Evolutionary conservation across 2,113 vertebrate species (phyloP).

Genomic region (Butorides virescens): DNA sequence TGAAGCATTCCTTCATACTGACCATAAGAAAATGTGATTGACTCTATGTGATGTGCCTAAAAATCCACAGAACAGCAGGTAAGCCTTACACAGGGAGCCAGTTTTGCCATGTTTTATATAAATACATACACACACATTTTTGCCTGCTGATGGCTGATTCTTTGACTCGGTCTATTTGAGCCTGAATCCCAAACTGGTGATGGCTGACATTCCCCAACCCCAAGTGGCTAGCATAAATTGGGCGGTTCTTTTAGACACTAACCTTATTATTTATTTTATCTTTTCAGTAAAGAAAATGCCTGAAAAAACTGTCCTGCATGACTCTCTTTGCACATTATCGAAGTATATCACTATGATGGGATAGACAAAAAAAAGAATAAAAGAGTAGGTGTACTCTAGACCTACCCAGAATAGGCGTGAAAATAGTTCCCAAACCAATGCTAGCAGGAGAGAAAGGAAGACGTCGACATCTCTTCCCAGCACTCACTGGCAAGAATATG

Average conservation of each 20-base stretch:
- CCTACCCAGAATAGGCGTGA: background rate
- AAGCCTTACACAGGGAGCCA: background rate
- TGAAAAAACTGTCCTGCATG: background rate
- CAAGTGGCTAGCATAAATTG: background rate
- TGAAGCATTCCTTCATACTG: background rate
- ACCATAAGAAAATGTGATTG: background rate
- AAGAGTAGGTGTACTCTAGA: background rate
- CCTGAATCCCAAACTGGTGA: background rate
- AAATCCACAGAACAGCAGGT: background rate
- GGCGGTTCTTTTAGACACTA: rapidly evolving
- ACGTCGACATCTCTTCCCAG: background rate
- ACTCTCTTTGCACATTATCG: background rate
- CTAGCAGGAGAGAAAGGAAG: background rate
- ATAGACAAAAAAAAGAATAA: background rate
- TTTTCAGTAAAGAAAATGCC: background rate
- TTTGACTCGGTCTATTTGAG: background rate
- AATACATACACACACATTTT: background rate
- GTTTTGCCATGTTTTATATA: background rate
- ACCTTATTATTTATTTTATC: too few species aligned
- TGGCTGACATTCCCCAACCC: background rate
- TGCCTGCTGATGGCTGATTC: background rate
- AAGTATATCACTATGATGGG: background rate
- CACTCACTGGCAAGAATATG: background rate
- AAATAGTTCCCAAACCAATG: background rate
- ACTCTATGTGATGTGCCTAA: background rate